Base-by-base conservation (phyloP, 2,888 invertebrate genomes). In the Drosophila picticornis region DNA sequence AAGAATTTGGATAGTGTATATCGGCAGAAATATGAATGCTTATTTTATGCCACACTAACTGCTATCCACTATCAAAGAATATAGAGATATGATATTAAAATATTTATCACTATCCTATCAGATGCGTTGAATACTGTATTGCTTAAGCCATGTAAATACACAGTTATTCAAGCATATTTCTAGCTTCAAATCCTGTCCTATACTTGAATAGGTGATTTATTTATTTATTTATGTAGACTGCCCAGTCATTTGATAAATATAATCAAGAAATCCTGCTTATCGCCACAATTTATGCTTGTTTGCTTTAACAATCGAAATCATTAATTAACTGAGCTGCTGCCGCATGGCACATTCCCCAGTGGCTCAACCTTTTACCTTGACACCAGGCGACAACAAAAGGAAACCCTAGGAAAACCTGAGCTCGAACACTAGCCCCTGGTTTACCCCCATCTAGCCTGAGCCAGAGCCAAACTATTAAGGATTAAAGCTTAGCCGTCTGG, bases 401-500 rank as follows among this genome's bases (percentile, higher is more conserved):
- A 85, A 85, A 75, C 85, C 85, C 52, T 85, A 85, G 76, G 27
- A 56, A 48, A 83, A 78, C 64, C 61, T 59, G n/a, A 46, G 19
- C n/a, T 5, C 43, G 46, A 69, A 58, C 46, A 58, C 57, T 27
- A 46, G 55, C 48, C 48, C 34, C 38, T 55, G 22, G 36, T 11
- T n/a, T 32, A 16, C 34, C 19, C 57, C 58, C 43, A 27, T 25
- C 46, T 2, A 50, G 40, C 36, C 36, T 46, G 38, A 60, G 52
- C 38, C 43, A 67, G 55, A 60, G 67, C n/a, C 66, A 83, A 83
- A 84, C 84, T 88, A 88, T 80, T 75, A 68, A 72, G 88, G 88
- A 88, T 85, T 85, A 85, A 72, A 72, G 88, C 82, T 86, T 88
- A 86, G 75, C 86, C 81, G 85, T 86, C 85, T 86, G 85, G 86